These are phyloP conservation scores for Xenopus petersii DNA, from an alignment of 2,797 vertebrate genomes.

Conservation along the genomic window DNA sequence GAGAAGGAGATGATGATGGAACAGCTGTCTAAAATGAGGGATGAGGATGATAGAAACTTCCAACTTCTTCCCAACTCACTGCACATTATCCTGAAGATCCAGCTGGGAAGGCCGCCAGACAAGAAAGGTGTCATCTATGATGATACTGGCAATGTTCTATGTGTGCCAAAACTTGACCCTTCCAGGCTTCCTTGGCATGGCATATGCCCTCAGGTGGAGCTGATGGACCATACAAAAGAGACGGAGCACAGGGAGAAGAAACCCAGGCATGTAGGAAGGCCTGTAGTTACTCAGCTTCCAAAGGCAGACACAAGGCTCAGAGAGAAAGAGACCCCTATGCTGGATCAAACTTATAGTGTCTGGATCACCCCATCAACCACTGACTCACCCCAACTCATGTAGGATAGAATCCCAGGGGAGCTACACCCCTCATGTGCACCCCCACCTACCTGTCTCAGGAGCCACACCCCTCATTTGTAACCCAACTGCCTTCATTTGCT, in stretches of 20 bases:
- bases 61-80: accelerated
- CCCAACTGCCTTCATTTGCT: too few species aligned
- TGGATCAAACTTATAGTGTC: too few species aligned
- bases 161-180: slow-evolving; percentile 42
- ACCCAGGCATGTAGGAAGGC: neutral
- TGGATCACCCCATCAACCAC: accelerated
- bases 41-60: accelerated
- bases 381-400: neutral
- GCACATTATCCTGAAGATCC: neutral
- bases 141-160: accelerated
- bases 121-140: accelerated
- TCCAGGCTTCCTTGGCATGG: slow-evolving; percentile 50
- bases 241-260: neutral
- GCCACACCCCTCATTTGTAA: too few species aligned
- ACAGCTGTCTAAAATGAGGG: neutral
- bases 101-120: accelerated
- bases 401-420: too few species aligned
- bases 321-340: neutral
- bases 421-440: too few species aligned
- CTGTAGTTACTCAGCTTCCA: slow-evolving; percentile 1
- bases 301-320: neutral
- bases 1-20: slow-evolving; percentile 19
- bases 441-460: too few species aligned
- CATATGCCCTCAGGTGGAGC: slow-evolving; percentile 59
- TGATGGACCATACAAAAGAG: slow-evolving; percentile 49